These are phyloP conservation scores for Agapetus fuscipes DNA, from an alignment of 2,888 invertebrate species.

Conservation along the genomic window DNA sequence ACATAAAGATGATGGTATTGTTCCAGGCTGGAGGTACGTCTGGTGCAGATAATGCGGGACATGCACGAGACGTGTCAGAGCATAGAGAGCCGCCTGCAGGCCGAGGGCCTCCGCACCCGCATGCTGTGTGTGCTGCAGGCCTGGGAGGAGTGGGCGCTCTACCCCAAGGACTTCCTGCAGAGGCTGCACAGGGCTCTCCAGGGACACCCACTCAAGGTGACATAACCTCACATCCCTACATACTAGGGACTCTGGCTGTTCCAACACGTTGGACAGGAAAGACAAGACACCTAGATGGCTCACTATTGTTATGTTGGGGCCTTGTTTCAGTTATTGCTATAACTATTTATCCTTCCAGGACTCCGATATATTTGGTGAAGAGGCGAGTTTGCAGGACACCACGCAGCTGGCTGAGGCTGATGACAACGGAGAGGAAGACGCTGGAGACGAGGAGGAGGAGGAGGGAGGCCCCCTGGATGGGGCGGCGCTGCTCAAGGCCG, in stretches of 20 bases:
- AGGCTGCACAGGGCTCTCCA: conserved; percentile 84
- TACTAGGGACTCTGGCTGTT: not conserved
- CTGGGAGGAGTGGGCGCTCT: conserved; percentile 97
- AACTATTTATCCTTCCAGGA: too few species aligned
- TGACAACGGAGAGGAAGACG: conserved; percentile 17
- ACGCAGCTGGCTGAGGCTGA: conserved; percentile 4
- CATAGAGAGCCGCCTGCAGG: conserved; percentile 78
- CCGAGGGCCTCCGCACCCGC: conserved; percentile 91
- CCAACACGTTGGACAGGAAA: not conserved
- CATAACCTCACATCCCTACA: conserved; percentile 21
- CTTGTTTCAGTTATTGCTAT: too few species aligned
- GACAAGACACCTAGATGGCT: too few species aligned
- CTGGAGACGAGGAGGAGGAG: conserved; percentile 44
- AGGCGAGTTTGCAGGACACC: too few species aligned
- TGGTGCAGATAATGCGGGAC: conserved; percentile 67
- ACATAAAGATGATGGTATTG: too few species aligned
- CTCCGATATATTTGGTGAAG: too few species aligned
- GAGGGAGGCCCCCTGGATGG: conserved; percentile 75
- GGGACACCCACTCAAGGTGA: conserved; percentile 41
- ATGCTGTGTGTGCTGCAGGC: conserved; percentile 85
- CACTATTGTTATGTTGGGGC: too few species aligned
- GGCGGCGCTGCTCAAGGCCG: conserved; percentile 67
- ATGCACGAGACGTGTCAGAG: conserved; percentile 61
- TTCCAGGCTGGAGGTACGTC: conserved; percentile 70
- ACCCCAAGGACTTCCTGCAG: conserved; percentile 85